A percentile compares a stretch with the other conserved stretches of the same genome.
phyloP scores from a whole-genome alignment of 2,113 vertebrate genomes.

The Tyto alba region DNA sequence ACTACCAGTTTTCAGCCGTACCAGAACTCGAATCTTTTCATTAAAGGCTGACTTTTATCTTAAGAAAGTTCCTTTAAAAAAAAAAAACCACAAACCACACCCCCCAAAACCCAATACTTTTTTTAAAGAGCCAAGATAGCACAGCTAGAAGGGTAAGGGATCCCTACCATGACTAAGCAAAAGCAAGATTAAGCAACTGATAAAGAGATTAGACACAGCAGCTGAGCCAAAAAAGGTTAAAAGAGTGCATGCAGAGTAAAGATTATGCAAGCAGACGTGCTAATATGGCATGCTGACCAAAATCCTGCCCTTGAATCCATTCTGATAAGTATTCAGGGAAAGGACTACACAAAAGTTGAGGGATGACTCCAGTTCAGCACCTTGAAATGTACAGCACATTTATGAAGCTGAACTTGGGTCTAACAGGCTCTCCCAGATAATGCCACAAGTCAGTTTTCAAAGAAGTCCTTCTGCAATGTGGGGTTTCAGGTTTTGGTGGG shows the following conservation, averaged over 20 bases:
- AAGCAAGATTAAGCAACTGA: slow-evolving; percentile 14
- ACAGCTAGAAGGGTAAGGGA: background rate
- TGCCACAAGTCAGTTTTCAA: background rate
- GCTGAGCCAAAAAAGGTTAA: slow-evolving; percentile 9
- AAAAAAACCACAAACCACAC: too few species aligned
- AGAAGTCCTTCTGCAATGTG: background rate
- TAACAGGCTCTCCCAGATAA: background rate
- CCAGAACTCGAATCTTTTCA: background rate
- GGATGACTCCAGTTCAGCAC: background rate
- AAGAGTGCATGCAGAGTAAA: background rate
- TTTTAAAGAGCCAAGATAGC: background rate
- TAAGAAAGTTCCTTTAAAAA: background rate
- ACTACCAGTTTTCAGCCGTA: background rate
- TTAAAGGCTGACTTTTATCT: background rate
- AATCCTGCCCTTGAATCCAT: slow-evolving; percentile 31
- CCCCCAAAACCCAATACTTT: background rate
- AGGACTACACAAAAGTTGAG: background rate
- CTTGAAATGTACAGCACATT: background rate
- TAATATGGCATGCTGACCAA: background rate
- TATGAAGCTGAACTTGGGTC: background rate
- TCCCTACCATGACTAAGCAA: slow-evolving; percentile 65
- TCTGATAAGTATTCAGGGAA: background rate
- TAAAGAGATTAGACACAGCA: slow-evolving; percentile 1
- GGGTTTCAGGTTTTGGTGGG: background rate
- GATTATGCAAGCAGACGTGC: slow-evolving; percentile 6